Evolutionary conservation across 2,113 vertebrate genomes (phyloP).

Genomic region (Cyprinodon variegatus): DNA sequence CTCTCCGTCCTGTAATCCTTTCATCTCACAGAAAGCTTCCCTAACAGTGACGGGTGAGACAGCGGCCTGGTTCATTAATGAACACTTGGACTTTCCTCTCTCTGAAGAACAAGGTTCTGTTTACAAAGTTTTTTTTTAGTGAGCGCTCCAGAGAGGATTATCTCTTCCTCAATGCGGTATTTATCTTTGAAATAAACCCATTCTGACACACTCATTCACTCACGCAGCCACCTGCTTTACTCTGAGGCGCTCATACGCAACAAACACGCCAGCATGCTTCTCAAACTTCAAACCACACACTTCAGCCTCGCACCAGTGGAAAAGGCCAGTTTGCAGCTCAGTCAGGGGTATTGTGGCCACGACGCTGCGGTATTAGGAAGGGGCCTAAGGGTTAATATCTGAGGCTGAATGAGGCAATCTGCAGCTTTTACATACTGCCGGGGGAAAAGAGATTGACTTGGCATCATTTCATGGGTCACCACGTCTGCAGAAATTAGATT

Average conservation of each 20-base stretch:
- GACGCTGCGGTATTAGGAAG: conserved; percentile 50
- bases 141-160: conserved; percentile 49
- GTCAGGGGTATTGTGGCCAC: conserved; percentile 28
- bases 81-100: conserved; percentile 20
- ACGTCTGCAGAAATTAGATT: conserved; percentile 78
- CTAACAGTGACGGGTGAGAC: conserved; percentile 45
- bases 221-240: conserved; percentile 14
- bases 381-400: conserved; percentile 66
- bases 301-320: conserved; percentile 14
- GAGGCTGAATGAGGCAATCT: conserved; percentile 74
- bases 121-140: conserved; percentile 46
- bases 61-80: conserved; percentile 26
- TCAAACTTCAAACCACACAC: conserved; percentile 35
- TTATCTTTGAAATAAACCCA: conserved; percentile 46
- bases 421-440: conserved; percentile 72
- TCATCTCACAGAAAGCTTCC: conserved; percentile 36
- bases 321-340: conserved; percentile 40
- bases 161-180: conserved; percentile 29
- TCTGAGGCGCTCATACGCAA: conserved; percentile 1
- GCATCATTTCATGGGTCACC: conserved; percentile 81
- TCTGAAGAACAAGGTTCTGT: conserved; percentile 27
- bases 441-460: conserved; percentile 64
- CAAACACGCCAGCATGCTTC: conserved; percentile 16
- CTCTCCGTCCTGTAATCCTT: conserved; percentile 43
- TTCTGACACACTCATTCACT: conserved; percentile 4